Percentiles rank a stretch among this genome's conserved stretches.
Conservation (phyloP, 2,888 invertebrate species). For the Mesoligia furuncula region DNA sequence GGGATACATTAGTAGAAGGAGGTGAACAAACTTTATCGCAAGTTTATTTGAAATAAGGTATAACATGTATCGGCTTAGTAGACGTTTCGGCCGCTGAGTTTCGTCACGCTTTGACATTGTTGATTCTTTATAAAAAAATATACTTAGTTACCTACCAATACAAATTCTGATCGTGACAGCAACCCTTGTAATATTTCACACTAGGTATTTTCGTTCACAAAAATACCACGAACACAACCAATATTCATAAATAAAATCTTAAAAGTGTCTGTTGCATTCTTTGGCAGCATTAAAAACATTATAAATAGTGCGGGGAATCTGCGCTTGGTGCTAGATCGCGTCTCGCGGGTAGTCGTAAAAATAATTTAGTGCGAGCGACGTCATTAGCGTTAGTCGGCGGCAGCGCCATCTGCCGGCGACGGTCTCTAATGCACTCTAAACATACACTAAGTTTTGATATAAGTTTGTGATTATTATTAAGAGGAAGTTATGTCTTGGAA, state of each 20-base stretch:
- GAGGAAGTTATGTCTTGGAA: slow-evolving; percentile 30
- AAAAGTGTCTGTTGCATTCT: slow-evolving; percentile 57
- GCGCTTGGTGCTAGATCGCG: slow-evolving; percentile 64
- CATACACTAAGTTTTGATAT: slow-evolving; percentile 64
- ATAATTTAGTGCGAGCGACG: slow-evolving; percentile 86
- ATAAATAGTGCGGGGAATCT: slow-evolving; percentile 62
- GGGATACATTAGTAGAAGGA: no score
- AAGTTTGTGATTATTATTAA: slow-evolving; percentile 45
- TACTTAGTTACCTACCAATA: not conserved
- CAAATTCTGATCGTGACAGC: not conserved
- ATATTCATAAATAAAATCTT: slow-evolving; percentile 50
- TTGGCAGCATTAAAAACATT: slow-evolving; percentile 58
- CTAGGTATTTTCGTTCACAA: slow-evolving; percentile 29
- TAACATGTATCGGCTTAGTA: no score
- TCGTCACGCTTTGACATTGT: not conserved
- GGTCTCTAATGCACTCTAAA: slow-evolving; percentile 64
- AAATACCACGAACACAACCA: slow-evolving; percentile 7
- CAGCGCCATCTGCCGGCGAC: slow-evolving; percentile 79
- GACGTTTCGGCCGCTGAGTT: no score
- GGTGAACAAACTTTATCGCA: no score
- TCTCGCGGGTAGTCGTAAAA: slow-evolving; percentile 85
- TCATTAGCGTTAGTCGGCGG: slow-evolving; percentile 80
- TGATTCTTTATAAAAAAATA: not conserved
- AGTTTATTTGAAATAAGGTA: no score
- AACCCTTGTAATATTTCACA: not conserved